Evolutionary conservation across 1,140 invertebrate genomes (phyloP).

Genomic region (Anagrus nilaparvatae): DNA sequence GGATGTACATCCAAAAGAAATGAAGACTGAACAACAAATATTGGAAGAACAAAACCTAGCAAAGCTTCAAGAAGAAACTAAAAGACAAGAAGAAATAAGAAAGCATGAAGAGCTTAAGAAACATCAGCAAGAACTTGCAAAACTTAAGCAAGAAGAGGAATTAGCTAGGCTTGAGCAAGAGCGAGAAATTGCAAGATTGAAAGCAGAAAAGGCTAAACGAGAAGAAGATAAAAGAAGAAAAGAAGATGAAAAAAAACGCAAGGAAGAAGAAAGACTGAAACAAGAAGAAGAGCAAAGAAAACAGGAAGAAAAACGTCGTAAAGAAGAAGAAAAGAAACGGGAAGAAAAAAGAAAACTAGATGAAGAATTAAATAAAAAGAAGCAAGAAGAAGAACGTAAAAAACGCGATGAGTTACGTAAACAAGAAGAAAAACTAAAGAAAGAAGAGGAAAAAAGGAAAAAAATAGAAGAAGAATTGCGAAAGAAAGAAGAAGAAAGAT

Average conservation of each 20-base stretch:
- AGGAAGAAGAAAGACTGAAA: slow-evolving; percentile 42
- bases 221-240: slow-evolving; percentile 32
- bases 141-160: slow-evolving; percentile 32
- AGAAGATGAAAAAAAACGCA: slow-evolving; percentile 35
- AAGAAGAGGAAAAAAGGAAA: slow-evolving; percentile 39
- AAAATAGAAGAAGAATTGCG: slow-evolving; percentile 43
- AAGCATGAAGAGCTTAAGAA: too few species aligned
- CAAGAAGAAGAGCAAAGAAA: slow-evolving; percentile 40
- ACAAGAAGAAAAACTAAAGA: slow-evolving; percentile 38
- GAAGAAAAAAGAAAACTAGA: slow-evolving; percentile 34
- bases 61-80: slow-evolving; percentile 38
- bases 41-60: slow-evolving; percentile 43
- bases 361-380: slow-evolving; percentile 35
- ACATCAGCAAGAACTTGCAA: slow-evolving; percentile 36
- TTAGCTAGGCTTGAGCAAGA: slow-evolving; percentile 15
- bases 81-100: slow-evolving; percentile 27
- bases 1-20: slow-evolving; percentile 38
- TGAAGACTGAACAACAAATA: slow-evolving; percentile 47
- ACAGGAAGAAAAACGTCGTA: slow-evolving; percentile 36
- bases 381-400: slow-evolving; percentile 43
- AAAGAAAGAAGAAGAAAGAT: slow-evolving; percentile 40
- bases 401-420: slow-evolving; percentile 41
- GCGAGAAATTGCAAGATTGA: slow-evolving; percentile 39
- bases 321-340: slow-evolving; percentile 33
- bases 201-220: slow-evolving; percentile 36